phyloP scores from a whole-genome alignment of 2,113 vertebrate species.

The Carassius gibelio region DNA sequence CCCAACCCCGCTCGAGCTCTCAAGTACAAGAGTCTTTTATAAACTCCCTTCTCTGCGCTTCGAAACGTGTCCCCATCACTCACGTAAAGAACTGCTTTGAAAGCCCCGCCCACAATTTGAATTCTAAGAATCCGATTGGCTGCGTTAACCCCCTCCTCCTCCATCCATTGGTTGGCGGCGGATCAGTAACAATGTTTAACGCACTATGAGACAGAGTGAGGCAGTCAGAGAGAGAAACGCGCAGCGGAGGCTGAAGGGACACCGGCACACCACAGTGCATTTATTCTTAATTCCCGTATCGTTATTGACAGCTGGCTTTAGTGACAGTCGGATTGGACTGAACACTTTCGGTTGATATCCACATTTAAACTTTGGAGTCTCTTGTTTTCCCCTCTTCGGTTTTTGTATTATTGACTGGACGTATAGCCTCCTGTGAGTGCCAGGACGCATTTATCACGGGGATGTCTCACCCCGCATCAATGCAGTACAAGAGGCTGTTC shows the following conservation, averaged over 20 bases:
- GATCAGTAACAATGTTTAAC: slow-evolving; percentile 96
- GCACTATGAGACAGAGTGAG: slow-evolving; percentile 93
- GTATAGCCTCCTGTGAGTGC: no score
- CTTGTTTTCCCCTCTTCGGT: not conserved
- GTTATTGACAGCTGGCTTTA: slow-evolving; percentile 43
- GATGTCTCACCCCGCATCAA: slow-evolving; percentile 62
- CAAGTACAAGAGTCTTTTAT: slow-evolving; percentile 36
- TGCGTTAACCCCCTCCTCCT: slow-evolving; percentile 62
- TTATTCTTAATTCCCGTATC: slow-evolving; percentile 61
- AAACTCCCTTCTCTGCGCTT: slow-evolving; percentile 42
- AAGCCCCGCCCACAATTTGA: slow-evolving; percentile 68
- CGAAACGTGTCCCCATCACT: slow-evolving; percentile 71
- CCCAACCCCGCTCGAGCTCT: slow-evolving; percentile 32
- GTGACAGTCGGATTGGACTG: slow-evolving; percentile 35
- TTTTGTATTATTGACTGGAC: slow-evolving; percentile 22
- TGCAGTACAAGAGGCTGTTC: slow-evolving; percentile 56
- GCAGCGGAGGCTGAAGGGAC: slow-evolving; percentile 58
- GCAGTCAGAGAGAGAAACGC: slow-evolving; percentile 82
- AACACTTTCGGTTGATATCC: slow-evolving; percentile 21
- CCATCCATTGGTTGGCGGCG: slow-evolving; percentile 86
- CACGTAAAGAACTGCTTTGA: slow-evolving; percentile 68
- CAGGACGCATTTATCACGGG: slow-evolving; percentile 62
- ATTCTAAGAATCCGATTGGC: slow-evolving; percentile 67
- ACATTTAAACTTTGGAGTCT: slow-evolving; percentile 47
- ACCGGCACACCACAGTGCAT: slow-evolving; percentile 44